Evolutionary conservation across 2,113 vertebrate species (phyloP).

Genomic region (Limanda limanda): DNA sequence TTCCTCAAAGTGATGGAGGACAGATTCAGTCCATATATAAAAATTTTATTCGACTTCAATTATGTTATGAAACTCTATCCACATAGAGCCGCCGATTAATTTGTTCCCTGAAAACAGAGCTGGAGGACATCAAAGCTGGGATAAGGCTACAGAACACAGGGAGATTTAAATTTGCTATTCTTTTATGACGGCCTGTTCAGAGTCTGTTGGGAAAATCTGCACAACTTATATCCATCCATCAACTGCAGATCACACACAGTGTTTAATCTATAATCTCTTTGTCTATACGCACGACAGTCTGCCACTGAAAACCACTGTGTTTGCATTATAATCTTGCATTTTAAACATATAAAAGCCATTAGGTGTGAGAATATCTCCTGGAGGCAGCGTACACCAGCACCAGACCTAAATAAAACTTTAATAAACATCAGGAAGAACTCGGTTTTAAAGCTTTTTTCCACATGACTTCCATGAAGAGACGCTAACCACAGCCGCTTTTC

Average conservation of each 20-base stretch:
- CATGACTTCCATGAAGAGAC: background rate
- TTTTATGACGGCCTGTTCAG: background rate
- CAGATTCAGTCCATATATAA: background rate
- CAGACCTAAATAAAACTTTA: background rate
- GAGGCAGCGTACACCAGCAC: background rate
- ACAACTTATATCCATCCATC: constrained; percentile 22
- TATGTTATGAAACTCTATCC: background rate
- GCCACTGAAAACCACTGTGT: background rate
- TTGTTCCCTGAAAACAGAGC: background rate
- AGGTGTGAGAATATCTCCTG: background rate
- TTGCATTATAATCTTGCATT: background rate
- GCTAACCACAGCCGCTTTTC: background rate
- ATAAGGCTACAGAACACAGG: background rate
- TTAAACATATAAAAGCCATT: background rate
- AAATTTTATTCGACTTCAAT: background rate
- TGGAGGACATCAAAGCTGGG: background rate
- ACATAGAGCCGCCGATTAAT: background rate
- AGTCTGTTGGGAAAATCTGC: constrained; percentile 6
- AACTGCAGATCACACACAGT: constrained; percentile 7
- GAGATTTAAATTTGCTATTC: constrained; percentile 10
- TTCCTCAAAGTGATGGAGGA: background rate
- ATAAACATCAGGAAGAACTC: background rate
- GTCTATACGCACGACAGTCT: background rate
- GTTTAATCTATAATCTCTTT: background rate
- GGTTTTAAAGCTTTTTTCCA: background rate